Conservation (phyloP, 2,113 vertebrate genomes). For the Acrocephalus arundinaceus region DNA sequence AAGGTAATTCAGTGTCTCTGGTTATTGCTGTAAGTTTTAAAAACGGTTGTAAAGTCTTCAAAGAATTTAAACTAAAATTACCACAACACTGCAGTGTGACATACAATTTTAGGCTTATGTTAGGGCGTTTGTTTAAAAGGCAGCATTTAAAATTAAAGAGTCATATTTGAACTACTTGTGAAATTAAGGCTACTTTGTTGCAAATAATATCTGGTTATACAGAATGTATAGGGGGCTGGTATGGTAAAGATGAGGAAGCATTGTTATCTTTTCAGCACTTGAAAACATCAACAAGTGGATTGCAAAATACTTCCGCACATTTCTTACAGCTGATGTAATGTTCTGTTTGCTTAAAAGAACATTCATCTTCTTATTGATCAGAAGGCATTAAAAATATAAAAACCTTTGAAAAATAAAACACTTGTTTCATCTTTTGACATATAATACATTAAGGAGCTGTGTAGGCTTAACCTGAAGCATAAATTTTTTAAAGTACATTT, state of each 20-base stretch:
- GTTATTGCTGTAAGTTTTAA: not conserved
- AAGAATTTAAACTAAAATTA: not conserved
- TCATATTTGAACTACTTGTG: not conserved
- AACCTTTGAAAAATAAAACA: not conserved
- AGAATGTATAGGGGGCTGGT: not conserved
- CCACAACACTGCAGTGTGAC: not conserved
- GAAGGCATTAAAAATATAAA: not conserved
- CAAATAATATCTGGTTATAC: not conserved
- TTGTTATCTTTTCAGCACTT: not conserved
- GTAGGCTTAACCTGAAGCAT: not conserved
- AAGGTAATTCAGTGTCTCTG: conserved; percentile 69
- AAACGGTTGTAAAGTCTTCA: not conserved
- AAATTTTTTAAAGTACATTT: not conserved
- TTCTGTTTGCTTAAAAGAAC: not conserved
- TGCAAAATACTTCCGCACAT: not conserved
- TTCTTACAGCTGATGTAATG: not conserved
- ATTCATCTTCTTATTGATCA: not conserved
- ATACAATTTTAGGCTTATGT: not conserved
- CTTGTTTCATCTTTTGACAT: not conserved
- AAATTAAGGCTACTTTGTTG: not conserved
- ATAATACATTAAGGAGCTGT: not conserved
- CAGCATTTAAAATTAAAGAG: not conserved
- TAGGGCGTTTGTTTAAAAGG: not conserved
- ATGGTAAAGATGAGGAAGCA: not conserved
- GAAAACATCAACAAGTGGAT: conserved; percentile 22